A percentile compares a stretch with the other conserved stretches of the same genome.
Evolutionary conservation across 2,113 vertebrate genomes (phyloP).

Genomic region (Cichladusa arquata): DNA sequence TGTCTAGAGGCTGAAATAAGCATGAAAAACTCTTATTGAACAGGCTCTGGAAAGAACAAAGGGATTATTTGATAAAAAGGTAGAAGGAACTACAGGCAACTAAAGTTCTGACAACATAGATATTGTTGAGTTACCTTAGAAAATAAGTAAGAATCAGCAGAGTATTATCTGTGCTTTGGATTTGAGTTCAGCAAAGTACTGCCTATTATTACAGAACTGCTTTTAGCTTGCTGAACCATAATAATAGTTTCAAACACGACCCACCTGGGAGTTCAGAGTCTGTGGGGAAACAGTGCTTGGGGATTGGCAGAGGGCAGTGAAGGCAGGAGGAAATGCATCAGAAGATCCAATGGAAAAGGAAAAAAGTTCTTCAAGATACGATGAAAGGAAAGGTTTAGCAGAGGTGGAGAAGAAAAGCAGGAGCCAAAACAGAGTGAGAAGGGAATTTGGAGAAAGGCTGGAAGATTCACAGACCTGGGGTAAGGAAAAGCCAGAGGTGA

Average conservation of each 20-base stretch:
- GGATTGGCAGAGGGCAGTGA: neutral
- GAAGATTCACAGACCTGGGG: neutral
- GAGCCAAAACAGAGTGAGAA: neutral
- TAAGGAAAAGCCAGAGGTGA: neutral
- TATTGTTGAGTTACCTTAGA: neutral
- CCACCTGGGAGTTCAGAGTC: neutral
- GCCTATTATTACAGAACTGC: neutral
- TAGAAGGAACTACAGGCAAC: neutral
- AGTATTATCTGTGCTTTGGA: neutral
- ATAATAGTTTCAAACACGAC: neutral
- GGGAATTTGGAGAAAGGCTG: neutral
- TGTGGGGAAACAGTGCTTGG: neutral
- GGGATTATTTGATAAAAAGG: neutral
- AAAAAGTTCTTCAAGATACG: neutral
- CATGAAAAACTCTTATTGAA: neutral
- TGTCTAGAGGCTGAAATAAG: neutral
- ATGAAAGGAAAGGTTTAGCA: neutral
- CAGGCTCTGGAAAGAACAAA: neutral
- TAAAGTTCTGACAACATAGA: neutral
- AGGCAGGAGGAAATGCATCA: neutral
- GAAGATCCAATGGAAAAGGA: neutral
- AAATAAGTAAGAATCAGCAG: neutral
- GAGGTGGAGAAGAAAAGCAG: neutral
- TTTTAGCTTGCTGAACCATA: neutral
- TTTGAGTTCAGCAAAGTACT: neutral